Percentiles rank a stretch among this genome's conserved stretches.
These are phyloP conservation scores for Drosophila pseudoananassae DNA, from an alignment of 1,140 invertebrate genomes.

Conservation along the genomic window DNA sequence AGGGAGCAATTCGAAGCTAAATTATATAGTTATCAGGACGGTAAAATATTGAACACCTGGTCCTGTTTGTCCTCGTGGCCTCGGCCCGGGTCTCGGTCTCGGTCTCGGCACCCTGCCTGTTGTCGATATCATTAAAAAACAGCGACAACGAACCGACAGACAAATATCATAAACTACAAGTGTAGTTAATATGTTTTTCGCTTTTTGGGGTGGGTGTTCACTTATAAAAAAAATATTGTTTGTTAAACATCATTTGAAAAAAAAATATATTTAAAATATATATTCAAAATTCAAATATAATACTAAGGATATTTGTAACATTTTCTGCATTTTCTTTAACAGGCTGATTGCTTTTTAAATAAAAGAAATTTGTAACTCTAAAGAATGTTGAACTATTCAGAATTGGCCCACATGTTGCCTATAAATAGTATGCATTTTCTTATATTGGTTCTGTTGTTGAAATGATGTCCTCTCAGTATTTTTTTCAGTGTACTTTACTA, in stretches of 20 bases:
- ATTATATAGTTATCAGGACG: constrained; percentile 73
- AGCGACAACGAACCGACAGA: constrained; percentile 21
- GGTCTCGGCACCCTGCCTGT: constrained; percentile 28
- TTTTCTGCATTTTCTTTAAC: too few relatives aligned
- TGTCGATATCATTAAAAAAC: constrained; percentile 65
- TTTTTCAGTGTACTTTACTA: constrained; percentile 3
- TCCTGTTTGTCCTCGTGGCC: constrained; percentile 43
- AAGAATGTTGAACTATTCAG: too few relatives aligned
- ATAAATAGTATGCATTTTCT: too few relatives aligned
- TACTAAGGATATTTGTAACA: too few relatives aligned
- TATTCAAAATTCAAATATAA: too few relatives aligned
- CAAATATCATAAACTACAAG: constrained; percentile 62
- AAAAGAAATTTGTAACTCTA: too few relatives aligned
- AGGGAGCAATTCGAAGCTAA: constrained; percentile 56
- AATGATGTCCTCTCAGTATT: too few relatives aligned
- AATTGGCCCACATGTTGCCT: too few relatives aligned
- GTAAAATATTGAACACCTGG: constrained; percentile 79
- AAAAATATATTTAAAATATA: too few relatives aligned
- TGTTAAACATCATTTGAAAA: neutral
- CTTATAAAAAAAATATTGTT: constrained; percentile 7
- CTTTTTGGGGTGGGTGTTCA: constrained; percentile 52
- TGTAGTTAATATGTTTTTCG: constrained; percentile 42
- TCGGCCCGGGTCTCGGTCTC: neutral
- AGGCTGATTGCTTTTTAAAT: too few relatives aligned
- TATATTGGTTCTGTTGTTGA: too few relatives aligned